These are phyloP conservation scores for Spisula subtruncata DNA, from an alignment of 2,888 invertebrate species.

Conservation along the genomic window DNA sequence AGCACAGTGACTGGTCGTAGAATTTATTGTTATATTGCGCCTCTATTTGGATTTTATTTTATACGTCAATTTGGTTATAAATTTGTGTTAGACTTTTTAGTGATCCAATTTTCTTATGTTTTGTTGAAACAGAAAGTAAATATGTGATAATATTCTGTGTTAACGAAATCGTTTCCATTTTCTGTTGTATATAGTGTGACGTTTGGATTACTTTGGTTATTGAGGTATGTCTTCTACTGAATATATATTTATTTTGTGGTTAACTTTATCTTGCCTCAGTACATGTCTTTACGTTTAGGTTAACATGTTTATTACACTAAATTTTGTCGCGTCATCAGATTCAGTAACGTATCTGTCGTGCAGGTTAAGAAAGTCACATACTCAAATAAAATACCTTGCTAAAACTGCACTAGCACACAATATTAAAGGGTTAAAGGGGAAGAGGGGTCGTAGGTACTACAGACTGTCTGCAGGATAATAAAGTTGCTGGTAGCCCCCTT, in stretches of 20 bases:
- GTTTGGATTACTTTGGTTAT: background rate
- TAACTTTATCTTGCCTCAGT: background rate
- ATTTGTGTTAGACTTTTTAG: background rate
- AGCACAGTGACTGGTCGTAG: background rate
- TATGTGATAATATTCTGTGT: constrained; percentile 4
- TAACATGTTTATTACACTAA: constrained; percentile 7
- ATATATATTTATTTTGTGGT: background rate
- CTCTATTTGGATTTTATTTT: background rate
- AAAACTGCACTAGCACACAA: no score
- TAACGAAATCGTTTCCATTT: background rate
- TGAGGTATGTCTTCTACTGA: background rate
- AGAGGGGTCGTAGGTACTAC: no score
- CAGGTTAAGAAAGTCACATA: no score
- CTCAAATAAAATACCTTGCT: no score
- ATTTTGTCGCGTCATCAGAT: constrained; percentile 35
- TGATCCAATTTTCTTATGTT: background rate
- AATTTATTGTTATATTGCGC: background rate
- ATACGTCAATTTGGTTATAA: background rate
- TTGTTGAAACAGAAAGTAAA: constrained; percentile 18
- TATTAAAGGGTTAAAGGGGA: no score
- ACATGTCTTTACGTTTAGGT: background rate
- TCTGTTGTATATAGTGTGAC: background rate
- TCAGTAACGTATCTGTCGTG: background rate
- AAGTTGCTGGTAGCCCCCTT: no score
- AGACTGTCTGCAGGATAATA: no score